These are phyloP conservation scores for Tuberolachnus salignus DNA, from an alignment of 2,888 invertebrate genomes.

Conservation along the genomic window DNA sequence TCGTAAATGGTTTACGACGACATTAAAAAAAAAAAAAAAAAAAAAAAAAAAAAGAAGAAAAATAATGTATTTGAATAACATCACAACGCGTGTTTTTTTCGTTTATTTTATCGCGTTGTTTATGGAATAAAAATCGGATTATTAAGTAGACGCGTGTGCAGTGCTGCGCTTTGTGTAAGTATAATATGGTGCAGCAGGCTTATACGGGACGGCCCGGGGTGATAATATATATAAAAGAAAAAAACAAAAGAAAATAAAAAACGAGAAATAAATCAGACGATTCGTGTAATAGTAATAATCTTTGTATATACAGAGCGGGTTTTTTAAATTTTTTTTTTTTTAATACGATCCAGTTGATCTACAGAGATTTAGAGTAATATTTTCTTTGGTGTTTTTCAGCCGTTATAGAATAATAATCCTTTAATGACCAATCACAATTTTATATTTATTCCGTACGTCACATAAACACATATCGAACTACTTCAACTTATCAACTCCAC, in stretches of 20 bases:
- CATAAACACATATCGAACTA: too few relatives aligned
- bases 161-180: too few relatives aligned
- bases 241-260: background rate
- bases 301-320: too few relatives aligned
- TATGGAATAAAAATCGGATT: conserved; percentile 43
- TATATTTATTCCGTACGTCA: too few relatives aligned
- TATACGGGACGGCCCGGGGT: conserved; percentile 6
- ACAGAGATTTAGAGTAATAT: too few relatives aligned
- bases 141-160: background rate
- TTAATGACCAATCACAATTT: too few relatives aligned
- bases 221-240: background rate
- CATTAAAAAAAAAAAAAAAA: conserved; percentile 10
- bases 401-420: too few relatives aligned
- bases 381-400: too few relatives aligned
- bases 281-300: background rate
- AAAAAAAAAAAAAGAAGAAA: background rate
- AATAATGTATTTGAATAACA: conserved; percentile 7
- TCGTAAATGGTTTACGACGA: conserved; percentile 29
- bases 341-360: too few relatives aligned
- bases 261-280: conserved; percentile 10
- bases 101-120: background rate
- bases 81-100: conserved; percentile 3
- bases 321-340: too few relatives aligned
- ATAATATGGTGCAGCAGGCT: background rate
- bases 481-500: too few relatives aligned